Evolutionary conservation across 2,113 vertebrate genomes (phyloP).

Genomic region (Vimba vimba): DNA sequence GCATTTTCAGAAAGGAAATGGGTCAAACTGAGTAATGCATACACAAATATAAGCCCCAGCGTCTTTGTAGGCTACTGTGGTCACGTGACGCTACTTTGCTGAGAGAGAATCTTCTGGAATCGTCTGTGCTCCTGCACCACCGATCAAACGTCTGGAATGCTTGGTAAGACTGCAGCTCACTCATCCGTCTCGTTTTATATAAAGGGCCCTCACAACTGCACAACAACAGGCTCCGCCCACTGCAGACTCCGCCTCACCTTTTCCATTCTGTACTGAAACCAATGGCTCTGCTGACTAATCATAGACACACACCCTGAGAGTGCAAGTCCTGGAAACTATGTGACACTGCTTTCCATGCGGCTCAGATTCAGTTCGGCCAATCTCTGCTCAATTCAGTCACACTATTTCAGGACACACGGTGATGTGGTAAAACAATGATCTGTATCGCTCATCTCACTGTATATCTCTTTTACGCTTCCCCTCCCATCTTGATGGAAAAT

Average conservation of each 20-base stretch:
- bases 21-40: slow-evolving; percentile 13
- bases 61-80: neutral
- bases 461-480: slow-evolving; percentile 15
- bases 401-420: slow-evolving; percentile 36
- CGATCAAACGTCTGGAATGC: slow-evolving; percentile 9
- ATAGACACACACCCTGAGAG: slow-evolving; percentile 32
- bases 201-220: slow-evolving; percentile 22
- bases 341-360: slow-evolving; percentile 43
- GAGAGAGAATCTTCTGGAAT: slow-evolving; percentile 41
- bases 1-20: slow-evolving; percentile 26
- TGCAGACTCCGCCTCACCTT: slow-evolving; percentile 25
- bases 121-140: neutral
- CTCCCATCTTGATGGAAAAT: slow-evolving; percentile 57
- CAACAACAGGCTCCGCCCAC: slow-evolving; percentile 41
- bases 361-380: slow-evolving; percentile 41
- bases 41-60: neutral
- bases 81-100: neutral
- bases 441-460: slow-evolving; percentile 14
- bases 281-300: slow-evolving; percentile 58
- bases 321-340: slow-evolving; percentile 56
- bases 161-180: slow-evolving; percentile 37
- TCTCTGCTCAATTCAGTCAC: slow-evolving; percentile 43
- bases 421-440: slow-evolving; percentile 38
- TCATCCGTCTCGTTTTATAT: slow-evolving; percentile 48
- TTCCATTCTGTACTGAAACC: slow-evolving; percentile 30